Conservation (phyloP, 2,888 invertebrate species). For the Leistus spinibarbis region DNA sequence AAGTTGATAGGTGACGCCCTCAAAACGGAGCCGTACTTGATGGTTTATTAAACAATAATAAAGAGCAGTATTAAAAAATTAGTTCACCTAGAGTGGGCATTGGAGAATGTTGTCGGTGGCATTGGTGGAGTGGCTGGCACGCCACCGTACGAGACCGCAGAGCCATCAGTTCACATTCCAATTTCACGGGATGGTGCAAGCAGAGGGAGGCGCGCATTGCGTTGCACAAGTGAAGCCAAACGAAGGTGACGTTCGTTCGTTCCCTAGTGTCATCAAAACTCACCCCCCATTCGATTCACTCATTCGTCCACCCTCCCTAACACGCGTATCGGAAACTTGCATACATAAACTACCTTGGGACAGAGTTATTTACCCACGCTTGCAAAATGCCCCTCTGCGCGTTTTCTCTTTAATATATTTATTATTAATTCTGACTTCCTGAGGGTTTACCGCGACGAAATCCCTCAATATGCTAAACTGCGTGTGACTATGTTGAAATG, state of each 20-base stretch:
- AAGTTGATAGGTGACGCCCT: too few relatives aligned
- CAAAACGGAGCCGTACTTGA: too few relatives aligned
- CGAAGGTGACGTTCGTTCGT: constrained; percentile 52
- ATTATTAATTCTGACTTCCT: constrained; percentile 20
- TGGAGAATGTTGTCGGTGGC: not conserved
- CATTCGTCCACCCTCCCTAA: not conserved
- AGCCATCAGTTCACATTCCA: constrained; percentile 53
- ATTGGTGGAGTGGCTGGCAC: not conserved
- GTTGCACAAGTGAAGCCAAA: constrained; percentile 54
- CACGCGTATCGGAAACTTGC: not conserved
- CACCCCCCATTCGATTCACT: not conserved
- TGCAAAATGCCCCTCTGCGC: not conserved
- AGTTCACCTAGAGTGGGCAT: too few relatives aligned
- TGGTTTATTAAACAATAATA: too few relatives aligned
- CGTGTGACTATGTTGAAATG: not conserved
- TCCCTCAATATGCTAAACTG: constrained; percentile 18
- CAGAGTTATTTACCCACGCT: not conserved
- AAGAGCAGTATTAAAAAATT: too few relatives aligned
- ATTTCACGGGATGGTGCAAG: constrained; percentile 46
- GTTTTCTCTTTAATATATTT: constrained; percentile 22
- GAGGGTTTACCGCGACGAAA: constrained; percentile 1
- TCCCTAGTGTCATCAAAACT: not conserved
- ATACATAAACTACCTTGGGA: not conserved
- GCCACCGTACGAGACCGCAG: constrained; percentile 2
- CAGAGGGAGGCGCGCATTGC: constrained; percentile 46